A percentile compares a stretch with the other conserved stretches of the same genome.
These are phyloP conservation scores for Polypedilum vanderplanki DNA, from an alignment of 1,140 invertebrate genomes.

Conservation along the genomic window DNA sequence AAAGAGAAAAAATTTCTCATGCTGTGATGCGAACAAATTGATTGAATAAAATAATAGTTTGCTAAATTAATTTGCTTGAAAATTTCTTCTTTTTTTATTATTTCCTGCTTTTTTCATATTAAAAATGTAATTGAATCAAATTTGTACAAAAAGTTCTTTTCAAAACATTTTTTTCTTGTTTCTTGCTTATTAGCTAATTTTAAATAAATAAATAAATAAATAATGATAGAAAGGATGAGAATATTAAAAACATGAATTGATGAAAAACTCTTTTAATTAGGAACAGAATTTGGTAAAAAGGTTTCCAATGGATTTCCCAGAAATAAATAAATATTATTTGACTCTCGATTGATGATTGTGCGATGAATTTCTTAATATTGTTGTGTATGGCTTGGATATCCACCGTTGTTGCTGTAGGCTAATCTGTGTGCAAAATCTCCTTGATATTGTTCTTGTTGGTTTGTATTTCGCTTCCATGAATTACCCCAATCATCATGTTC, in stretches of 20 bases:
- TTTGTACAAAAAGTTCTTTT: no score
- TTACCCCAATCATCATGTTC: constrained; percentile 23
- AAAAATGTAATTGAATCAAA: no score
- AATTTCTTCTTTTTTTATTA: no score
- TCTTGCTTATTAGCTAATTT: no score
- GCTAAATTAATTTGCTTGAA: no score
- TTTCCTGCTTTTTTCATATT: no score
- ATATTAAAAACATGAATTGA: neutral
- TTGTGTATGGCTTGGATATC: constrained; percentile 10
- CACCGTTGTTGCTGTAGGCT: neutral
- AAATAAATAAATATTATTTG: neutral
- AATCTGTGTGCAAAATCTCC: neutral
- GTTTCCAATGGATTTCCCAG: neutral
- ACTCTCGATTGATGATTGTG: neutral
- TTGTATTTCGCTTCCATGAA: neutral
- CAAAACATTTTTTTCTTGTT: no score
- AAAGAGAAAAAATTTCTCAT: neutral
- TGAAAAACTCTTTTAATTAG: neutral
- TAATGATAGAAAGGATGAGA: neutral
- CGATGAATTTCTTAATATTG: neutral
- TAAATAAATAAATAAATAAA: neutral
- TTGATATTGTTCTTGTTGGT: neutral
- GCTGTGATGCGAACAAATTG: no score
- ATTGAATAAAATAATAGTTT: no score
- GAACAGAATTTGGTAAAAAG: no score